phyloP scores from a whole-genome alignment of 2,113 vertebrate genomes.

The Lathamus discolor region DNA sequence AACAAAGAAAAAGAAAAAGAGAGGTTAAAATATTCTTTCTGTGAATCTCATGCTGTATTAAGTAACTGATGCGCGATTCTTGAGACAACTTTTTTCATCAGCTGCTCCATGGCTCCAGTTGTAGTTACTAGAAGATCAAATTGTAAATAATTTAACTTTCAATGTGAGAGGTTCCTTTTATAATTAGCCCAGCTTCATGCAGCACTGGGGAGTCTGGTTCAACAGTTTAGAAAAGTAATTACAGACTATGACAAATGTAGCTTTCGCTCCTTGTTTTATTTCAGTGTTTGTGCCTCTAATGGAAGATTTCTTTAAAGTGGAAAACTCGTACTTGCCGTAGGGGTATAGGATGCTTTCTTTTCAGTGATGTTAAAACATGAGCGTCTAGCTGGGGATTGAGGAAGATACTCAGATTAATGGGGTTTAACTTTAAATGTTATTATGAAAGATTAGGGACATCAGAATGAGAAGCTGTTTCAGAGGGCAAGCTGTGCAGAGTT shows the following conservation, averaged over 20 bases:
- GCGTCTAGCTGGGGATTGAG: neutral
- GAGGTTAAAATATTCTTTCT: neutral
- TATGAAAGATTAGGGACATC: neutral
- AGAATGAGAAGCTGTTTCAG: neutral
- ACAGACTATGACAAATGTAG: constrained; percentile 13
- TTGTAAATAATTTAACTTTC: neutral
- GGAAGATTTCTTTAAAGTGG: constrained; percentile 10
- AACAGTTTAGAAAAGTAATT: constrained; percentile 57
- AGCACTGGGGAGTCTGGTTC: constrained; percentile 28
- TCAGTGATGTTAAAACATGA: neutral
- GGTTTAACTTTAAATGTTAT: constrained; percentile 1
- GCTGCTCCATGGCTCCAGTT: neutral
- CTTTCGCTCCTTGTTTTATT: constrained; percentile 28
- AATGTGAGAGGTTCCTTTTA: neutral
- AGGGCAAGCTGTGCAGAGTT: neutral
- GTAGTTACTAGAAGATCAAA: neutral
- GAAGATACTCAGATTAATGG: constrained; percentile 26
- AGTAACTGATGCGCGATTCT: neutral
- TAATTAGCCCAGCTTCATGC: neutral
- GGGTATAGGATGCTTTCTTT: constrained; percentile 12
- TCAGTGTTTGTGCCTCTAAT: constrained; percentile 33
- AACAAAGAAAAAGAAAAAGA: neutral
- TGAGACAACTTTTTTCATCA: neutral
- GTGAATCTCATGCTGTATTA: neutral
- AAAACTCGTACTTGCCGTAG: constrained; percentile 8